Evolutionary conservation across 2,888 invertebrate genomes (phyloP).

Genomic region (Brenthis hecate): DNA sequence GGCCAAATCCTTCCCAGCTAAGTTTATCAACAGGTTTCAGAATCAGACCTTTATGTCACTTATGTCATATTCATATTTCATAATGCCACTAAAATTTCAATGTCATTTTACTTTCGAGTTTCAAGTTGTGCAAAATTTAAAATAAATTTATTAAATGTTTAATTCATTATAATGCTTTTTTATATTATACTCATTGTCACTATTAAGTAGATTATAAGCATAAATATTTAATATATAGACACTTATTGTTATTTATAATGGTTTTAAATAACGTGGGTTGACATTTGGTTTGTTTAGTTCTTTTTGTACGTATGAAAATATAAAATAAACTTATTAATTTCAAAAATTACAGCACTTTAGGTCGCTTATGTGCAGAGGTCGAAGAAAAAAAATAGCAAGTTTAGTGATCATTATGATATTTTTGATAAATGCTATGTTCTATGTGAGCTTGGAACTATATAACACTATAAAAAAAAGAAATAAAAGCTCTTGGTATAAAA

Average conservation of each 20-base stretch:
- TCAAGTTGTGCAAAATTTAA: neutral
- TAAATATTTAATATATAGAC: slow-evolving; percentile 1
- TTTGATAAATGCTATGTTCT: slow-evolving; percentile 70
- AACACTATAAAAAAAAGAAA: slow-evolving; percentile 59
- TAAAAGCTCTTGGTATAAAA: slow-evolving; percentile 64
- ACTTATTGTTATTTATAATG: slow-evolving; percentile 7
- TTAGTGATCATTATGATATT: slow-evolving; percentile 61
- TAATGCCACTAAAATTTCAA: neutral
- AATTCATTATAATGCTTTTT: slow-evolving; percentile 1
- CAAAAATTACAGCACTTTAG: slow-evolving; percentile 58
- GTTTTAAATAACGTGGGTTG: slow-evolving; percentile 3
- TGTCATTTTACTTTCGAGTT: neutral
- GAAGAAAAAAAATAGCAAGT: slow-evolving; percentile 67
- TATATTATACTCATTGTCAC: neutral
- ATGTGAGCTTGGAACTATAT: slow-evolving; percentile 68
- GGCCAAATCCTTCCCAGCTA: too few species aligned
- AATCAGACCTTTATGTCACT: too few species aligned
- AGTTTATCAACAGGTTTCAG: too few species aligned
- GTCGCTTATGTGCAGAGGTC: slow-evolving; percentile 66
- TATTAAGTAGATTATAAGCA: neutral
- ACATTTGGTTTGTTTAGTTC: slow-evolving; percentile 5
- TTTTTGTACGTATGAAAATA: slow-evolving; percentile 1
- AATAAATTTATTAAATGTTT: neutral
- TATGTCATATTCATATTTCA: too few species aligned
- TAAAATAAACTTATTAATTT: slow-evolving; percentile 7